Base-by-base conservation (phyloP, 2,888 invertebrate species). In the Polylopha cassiicola region DNA sequence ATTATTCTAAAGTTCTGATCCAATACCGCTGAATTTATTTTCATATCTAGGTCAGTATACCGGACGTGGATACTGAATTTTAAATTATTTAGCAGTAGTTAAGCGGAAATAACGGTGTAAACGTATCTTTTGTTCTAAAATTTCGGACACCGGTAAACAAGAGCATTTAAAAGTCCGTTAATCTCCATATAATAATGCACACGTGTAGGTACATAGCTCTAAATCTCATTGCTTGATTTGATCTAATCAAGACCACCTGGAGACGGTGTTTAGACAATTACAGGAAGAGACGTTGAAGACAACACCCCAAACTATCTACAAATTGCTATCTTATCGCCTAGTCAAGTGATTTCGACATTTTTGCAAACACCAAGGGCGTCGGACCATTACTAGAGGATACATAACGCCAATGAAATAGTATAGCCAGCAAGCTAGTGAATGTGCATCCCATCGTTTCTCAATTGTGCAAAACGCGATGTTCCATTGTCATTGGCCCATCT, bases 41-140 rank as follows among this genome's bases (percentile, higher is more conserved):
- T 15, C n/a, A 16, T 29, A 41, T 29, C 29, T 44, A 31, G 55
- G 57, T 46, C 52, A 48, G 39, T 46, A 33, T 26, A 45, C 49
- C 49, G 50, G 51, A 58, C 50, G 46, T 54, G 48, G 48, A 47
- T 46, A 32, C 10, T 29, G 46, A 34, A 46, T 45, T 50, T 54
- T 50, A 56, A 50, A 45, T 39, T 13, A 39, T 42, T 37, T 51
- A 44, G 31, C 37, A 44, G 45, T 48, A 50, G 44, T 48, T 45
- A 47, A 39, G 46, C 61, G 57, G 60, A 63, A 42, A 45, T 62
- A 63, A 61, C 61, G 61, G 63, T 37, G 38, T 48, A 28, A 37
- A 28, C 30, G 29, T 27, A 29, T 42, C 52, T 48, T 55, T 60
- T 58, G 60, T 62, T 58, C 39, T 38, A 21, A 46, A 41, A 43